A percentile compares a stretch with the other conserved stretches of the same genome.
Evolutionary conservation across 1,140 invertebrate species (phyloP).

Genomic region (Aphis craccivora): DNA sequence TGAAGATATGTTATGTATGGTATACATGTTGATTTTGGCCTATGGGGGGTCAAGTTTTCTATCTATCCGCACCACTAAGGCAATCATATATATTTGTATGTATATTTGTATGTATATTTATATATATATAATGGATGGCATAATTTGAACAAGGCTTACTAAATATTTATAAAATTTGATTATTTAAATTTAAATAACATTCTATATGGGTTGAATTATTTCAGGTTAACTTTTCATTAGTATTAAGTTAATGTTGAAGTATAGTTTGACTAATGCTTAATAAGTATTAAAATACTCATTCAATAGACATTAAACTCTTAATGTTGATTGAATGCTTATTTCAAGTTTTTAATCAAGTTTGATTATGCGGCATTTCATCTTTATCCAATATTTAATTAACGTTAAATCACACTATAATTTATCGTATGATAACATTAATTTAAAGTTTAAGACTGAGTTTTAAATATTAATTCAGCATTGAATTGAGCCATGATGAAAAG

Average conservation of each 20-base stretch:
- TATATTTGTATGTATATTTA: too few relatives aligned
- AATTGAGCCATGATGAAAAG: background rate
- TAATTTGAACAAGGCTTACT: background rate
- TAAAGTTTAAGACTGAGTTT: background rate
- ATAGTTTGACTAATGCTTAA: background rate
- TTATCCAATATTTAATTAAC: background rate
- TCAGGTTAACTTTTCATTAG: too few relatives aligned
- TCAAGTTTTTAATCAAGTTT: background rate
- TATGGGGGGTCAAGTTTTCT: background rate
- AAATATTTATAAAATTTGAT: conserved; percentile 1
- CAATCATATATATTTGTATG: background rate
- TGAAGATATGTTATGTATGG: background rate
- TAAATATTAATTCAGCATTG: background rate
- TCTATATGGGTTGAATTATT: background rate
- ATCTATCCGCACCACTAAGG: background rate
- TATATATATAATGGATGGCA: background rate
- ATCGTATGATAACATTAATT: background rate
- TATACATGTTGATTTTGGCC: background rate
- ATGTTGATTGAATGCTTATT: background rate
- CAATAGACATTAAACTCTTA: background rate
- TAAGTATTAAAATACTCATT: background rate
- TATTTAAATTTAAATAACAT: background rate
- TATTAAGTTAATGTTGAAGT: background rate
- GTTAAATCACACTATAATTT: background rate
- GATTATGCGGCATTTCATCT: background rate